Conservation (phyloP, 1,140 invertebrate species). For the Oedothorax gibbosus region DNA sequence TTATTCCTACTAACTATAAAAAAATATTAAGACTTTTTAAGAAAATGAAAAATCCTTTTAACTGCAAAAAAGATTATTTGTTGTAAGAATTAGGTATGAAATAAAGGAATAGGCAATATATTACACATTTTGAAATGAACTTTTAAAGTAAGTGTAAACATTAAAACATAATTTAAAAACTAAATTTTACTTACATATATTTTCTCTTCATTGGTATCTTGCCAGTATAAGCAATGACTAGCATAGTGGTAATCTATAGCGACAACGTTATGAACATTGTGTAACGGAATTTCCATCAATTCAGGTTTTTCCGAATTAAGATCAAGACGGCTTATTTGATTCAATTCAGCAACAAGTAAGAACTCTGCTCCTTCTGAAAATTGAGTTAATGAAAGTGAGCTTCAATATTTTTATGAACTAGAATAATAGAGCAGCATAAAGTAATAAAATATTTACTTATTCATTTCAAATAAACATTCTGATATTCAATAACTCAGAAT, state of each 20-base stretch:
- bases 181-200: constrained; percentile 73
- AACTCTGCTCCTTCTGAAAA: constrained; percentile 77
- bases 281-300: constrained; percentile 75
- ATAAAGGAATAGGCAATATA: background rate
- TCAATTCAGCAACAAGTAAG: constrained; percentile 80
- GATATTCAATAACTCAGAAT: no score
- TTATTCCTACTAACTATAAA: background rate
- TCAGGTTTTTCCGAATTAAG: constrained; percentile 68
- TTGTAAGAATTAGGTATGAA: no score
- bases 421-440: background rate
- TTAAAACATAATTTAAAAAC: background rate
- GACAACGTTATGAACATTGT: constrained; percentile 81
- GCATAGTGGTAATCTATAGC: constrained; percentile 88
- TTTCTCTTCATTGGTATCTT: constrained; percentile 82
- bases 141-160: background rate
- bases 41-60: background rate
- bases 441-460: background rate
- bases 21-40: background rate
- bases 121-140: no score
- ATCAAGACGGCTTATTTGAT: constrained; percentile 80
- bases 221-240: constrained; percentile 90
- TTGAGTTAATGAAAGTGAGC: background rate
- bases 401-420: no score
- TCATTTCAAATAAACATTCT: background rate
- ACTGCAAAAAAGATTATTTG: background rate